Conservation (phyloP, 2,113 vertebrate species). For the Xiphophorus maculatus region DNA sequence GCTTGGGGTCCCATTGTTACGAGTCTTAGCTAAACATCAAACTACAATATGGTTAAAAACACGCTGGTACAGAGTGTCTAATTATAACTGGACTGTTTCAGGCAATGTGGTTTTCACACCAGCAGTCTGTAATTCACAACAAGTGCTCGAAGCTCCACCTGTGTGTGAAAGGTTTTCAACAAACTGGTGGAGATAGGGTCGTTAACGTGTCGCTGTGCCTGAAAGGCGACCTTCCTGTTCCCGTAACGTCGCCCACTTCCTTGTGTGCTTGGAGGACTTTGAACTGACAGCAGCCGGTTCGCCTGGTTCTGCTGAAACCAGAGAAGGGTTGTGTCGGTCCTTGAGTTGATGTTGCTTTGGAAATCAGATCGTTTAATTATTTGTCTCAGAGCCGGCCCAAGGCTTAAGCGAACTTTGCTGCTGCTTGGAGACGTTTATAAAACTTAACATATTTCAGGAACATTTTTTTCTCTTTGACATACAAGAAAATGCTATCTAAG, state of each 20-base stretch:
- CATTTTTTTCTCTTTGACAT: too few species aligned
- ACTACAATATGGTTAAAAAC: background rate
- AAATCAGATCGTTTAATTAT: too few species aligned
- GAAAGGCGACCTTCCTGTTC: conserved; percentile 7
- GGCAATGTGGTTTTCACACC: background rate
- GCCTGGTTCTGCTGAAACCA: background rate
- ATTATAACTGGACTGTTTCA: background rate
- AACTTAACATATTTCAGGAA: too few species aligned
- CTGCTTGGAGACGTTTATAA: too few species aligned
- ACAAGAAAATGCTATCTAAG: too few species aligned
- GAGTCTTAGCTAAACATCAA: conserved; percentile 3
- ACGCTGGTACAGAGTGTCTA: background rate
- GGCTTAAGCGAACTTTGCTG: background rate
- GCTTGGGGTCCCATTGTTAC: conserved; percentile 37
- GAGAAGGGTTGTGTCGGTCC: too few species aligned
- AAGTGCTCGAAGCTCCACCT: conserved; percentile 10
- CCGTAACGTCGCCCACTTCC: background rate
- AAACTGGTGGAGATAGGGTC: background rate
- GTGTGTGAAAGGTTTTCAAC: background rate
- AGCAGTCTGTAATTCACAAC: conserved; percentile 11
- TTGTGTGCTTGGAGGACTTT: conserved; percentile 2
- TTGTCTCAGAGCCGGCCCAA: background rate
- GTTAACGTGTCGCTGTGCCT: background rate
- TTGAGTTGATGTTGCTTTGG: too few species aligned
- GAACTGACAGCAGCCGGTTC: background rate